phyloP scores from a whole-genome alignment of 2,113 vertebrate genomes.

The Heliornis fulica region DNA sequence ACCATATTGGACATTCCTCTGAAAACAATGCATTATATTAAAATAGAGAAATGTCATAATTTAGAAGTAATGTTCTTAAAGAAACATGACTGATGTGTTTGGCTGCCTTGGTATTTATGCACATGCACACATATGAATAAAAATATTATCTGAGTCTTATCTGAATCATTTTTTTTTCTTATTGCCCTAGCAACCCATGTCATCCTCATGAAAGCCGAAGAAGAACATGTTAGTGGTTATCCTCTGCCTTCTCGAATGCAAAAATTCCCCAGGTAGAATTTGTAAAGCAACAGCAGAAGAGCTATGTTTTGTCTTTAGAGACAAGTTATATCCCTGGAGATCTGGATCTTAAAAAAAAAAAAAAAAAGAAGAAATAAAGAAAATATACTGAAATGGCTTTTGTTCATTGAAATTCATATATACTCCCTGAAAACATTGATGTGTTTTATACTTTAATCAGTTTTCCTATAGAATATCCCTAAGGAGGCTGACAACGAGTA shows the following conservation, averaged over 20 bases:
- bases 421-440: background rate
- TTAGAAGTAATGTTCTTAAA: background rate
- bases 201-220: background rate
- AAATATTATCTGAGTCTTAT: background rate
- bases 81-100: background rate
- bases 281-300: background rate
- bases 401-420: background rate
- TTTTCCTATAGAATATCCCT: background rate
- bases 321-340: background rate
- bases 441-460: background rate
- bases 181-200: background rate
- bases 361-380: too few species aligned
- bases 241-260: background rate
- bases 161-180: background rate
- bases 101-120: background rate
- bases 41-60: constrained; percentile 22
- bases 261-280: background rate
- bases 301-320: background rate
- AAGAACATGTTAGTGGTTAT: background rate
- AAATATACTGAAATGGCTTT: background rate
- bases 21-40: constrained; percentile 15
- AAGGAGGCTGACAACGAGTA: background rate
- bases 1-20: constrained; percentile 6
- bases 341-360: background rate
- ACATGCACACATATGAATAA: background rate